Conservation (phyloP, 2,888 invertebrate species). For the Apamea epomidion region DNA sequence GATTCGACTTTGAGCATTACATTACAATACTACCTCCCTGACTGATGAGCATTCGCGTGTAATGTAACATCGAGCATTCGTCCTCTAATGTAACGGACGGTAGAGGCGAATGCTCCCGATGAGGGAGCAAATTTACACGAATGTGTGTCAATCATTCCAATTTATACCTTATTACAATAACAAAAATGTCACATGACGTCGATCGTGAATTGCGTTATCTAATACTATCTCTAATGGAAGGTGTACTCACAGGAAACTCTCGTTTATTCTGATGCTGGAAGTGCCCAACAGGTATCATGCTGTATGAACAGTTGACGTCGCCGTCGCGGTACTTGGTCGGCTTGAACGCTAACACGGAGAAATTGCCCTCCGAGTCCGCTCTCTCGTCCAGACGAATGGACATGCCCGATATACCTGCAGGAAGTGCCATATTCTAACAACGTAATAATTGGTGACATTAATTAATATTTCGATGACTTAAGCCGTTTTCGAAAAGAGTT, state of each 20-base stretch:
- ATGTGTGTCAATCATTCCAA: neutral
- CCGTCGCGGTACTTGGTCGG: slow-evolving; percentile 86
- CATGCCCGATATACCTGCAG: slow-evolving; percentile 97
- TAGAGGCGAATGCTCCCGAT: too few species aligned
- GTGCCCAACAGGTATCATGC: slow-evolving; percentile 96
- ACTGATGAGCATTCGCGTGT: too few species aligned
- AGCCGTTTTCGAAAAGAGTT: neutral
- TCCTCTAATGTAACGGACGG: too few species aligned
- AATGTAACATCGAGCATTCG: too few species aligned
- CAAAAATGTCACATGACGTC: neutral
- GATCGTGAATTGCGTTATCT: neutral
- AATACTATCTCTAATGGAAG: neutral
- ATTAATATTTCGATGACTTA: neutral
- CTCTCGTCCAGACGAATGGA: slow-evolving; percentile 97
- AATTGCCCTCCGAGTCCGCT: slow-evolving; percentile 99
- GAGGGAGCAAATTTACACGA: neutral
- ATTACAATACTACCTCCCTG: too few species aligned
- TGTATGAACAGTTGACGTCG: slow-evolving; percentile 92
- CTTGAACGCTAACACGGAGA: slow-evolving; percentile 97
- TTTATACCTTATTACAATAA: neutral
- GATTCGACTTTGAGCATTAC: too few species aligned
- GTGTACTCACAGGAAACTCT: slow-evolving; percentile 93
- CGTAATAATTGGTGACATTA: slow-evolving; percentile 19
- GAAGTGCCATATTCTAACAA: slow-evolving; percentile 39
- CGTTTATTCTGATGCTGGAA: slow-evolving; percentile 92